Evolutionary conservation across 2,113 vertebrate genomes (phyloP).

Genomic region (Sphyrna mokarran): DNA sequence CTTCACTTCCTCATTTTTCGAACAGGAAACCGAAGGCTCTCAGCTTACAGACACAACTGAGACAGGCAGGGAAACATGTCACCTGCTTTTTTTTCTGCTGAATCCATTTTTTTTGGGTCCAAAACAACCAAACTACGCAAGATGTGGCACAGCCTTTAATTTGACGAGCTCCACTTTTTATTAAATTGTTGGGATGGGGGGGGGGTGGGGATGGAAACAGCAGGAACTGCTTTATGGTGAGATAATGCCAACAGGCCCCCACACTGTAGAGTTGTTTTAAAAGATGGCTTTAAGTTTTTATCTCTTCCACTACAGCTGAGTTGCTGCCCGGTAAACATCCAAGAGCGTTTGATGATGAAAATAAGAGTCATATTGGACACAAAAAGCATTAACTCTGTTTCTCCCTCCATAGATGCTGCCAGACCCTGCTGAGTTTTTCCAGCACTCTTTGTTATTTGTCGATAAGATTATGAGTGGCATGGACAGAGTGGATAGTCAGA

Average conservation of each 20-base stretch:
- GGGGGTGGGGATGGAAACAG: no score
- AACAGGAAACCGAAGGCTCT: not conserved
- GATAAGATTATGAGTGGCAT: no score
- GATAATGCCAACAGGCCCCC: not conserved
- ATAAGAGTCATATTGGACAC: no score
- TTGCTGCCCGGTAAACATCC: not conserved
- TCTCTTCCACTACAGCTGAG: not conserved
- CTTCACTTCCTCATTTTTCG: conserved; percentile 1
- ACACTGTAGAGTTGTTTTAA: not conserved
- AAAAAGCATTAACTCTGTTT: no score
- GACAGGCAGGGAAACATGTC: not conserved
- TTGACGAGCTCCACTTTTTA: not conserved
- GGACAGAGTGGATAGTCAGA: no score
- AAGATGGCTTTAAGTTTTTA: not conserved
- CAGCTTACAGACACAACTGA: not conserved
- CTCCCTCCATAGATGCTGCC: no score
- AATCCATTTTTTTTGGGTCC: not conserved
- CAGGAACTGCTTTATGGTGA: not conserved
- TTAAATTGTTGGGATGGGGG: not conserved
- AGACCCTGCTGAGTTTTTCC: no score
- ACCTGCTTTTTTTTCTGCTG: not conserved
- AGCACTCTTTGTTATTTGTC: no score
- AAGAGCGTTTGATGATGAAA: no score
- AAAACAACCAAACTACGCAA: not conserved
- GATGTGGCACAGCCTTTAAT: no score